Evolutionary conservation across 2,797 vertebrate species (phyloP).

Genomic region (Carapus acus): DNA sequence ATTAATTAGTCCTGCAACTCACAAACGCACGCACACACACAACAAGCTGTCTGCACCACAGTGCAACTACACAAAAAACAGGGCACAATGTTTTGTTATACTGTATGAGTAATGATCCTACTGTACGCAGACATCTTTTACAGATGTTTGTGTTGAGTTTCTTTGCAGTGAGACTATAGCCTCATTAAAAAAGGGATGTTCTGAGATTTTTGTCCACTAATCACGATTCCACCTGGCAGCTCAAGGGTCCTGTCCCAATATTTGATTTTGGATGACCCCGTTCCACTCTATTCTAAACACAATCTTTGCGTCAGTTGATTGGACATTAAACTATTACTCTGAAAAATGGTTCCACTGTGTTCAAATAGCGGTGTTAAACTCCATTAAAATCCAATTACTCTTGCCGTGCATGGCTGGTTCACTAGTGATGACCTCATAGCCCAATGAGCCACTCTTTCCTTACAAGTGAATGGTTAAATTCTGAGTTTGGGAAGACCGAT

Average conservation of each 20-base stretch:
- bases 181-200: constrained; percentile 3
- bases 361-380: constrained; percentile 35
- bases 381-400: constrained; percentile 41
- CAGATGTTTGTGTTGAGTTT: constrained; percentile 20
- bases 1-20: constrained; percentile 43
- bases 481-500: constrained; percentile 8
- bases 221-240: constrained; percentile 9
- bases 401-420: constrained; percentile 21
- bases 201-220: constrained; percentile 25
- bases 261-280: constrained; percentile 26
- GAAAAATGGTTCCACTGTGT: constrained; percentile 15
- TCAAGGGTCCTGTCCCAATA: constrained; percentile 20
- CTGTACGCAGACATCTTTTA: constrained; percentile 13
- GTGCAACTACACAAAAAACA: constrained; percentile 19
- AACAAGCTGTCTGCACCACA: constrained; percentile 25
- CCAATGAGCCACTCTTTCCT: constrained; percentile 26
- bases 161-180: constrained; percentile 29
- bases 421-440: constrained; percentile 36
- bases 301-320: constrained; percentile 23
- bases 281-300: constrained; percentile 6
- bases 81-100: constrained; percentile 27
- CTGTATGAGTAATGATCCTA: not conserved
- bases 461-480: constrained; percentile 28
- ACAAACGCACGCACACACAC: constrained; percentile 24
- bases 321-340: constrained; percentile 31